A percentile compares a stretch with the other conserved stretches of the same genome.
These are phyloP conservation scores for Incurvaria masculella DNA, from an alignment of 2,888 invertebrate species.

Conservation along the genomic window DNA sequence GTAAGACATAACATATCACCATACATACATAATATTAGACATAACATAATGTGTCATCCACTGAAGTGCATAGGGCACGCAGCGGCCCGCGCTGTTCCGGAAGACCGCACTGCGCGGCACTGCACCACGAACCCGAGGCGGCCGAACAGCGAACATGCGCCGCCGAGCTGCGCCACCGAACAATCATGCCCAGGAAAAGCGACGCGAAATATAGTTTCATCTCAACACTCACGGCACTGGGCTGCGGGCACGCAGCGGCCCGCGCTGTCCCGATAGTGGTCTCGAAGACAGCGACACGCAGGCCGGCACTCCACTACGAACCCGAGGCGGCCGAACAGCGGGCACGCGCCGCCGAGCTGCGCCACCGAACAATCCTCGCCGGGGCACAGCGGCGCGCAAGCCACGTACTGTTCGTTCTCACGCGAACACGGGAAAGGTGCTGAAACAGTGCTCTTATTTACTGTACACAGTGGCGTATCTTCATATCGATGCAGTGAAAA, in stretches of 20 bases:
- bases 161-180: conserved; percentile 20
- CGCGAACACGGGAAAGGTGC: conserved; percentile 23
- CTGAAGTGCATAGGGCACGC: too few relatives aligned
- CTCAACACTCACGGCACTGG: too few relatives aligned
- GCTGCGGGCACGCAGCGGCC: neutral
- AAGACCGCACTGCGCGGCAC: conserved; percentile 24
- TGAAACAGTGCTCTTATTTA: too few relatives aligned
- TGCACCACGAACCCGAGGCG: conserved; percentile 18
- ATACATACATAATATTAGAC: too few relatives aligned
- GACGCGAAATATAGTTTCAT: too few relatives aligned
- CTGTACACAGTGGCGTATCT: too few relatives aligned
- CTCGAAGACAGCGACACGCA: conserved; percentile 23
- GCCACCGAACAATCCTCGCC: conserved; percentile 24
- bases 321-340: conserved; percentile 16
- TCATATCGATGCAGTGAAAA: too few relatives aligned
- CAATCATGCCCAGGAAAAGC: conserved; percentile 24
- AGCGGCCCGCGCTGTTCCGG: neutral
- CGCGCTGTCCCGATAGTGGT: conserved; percentile 14
- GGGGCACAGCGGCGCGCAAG: conserved; percentile 26
- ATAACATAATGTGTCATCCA: too few relatives aligned
- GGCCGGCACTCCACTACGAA: conserved; percentile 22
- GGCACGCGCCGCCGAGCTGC: conserved; percentile 20
- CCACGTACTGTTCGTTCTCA: conserved; percentile 22
- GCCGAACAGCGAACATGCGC: conserved; percentile 19
- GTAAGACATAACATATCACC: too few relatives aligned